Conservation (phyloP, 2,797 vertebrate genomes). For the Anableps anableps region DNA sequence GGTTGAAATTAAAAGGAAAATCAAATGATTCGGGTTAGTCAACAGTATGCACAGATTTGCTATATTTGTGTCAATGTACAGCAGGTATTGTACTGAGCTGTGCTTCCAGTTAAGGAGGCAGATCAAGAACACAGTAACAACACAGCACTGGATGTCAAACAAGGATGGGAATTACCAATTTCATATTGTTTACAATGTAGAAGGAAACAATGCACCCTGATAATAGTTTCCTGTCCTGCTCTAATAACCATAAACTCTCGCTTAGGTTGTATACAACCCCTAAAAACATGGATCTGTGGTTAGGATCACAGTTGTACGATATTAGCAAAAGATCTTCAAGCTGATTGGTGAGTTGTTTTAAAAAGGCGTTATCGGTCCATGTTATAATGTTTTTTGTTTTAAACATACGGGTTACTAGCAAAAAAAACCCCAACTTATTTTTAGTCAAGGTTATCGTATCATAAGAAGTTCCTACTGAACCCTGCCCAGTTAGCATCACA, state of each 20-base stretch:
- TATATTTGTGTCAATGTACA: not conserved
- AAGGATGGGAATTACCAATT: not conserved
- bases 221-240: not conserved
- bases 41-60: constrained; percentile 5
- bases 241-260: not conserved
- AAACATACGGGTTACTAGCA: not conserved
- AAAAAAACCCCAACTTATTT: not conserved
- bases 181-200: not conserved
- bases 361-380: not conserved
- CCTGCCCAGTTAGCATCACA: not conserved
- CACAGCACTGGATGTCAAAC: not conserved
- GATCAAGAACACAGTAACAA: not conserved
- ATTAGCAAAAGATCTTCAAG: not conserved
- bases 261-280: not conserved
- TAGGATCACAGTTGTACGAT: not conserved
- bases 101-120: not conserved
- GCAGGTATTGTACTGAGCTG: not conserved
- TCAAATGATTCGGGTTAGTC: not conserved
- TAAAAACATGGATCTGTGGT: not conserved
- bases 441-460: too few relatives aligned
- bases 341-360: not conserved
- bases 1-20: not conserved
- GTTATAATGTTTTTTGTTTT: not conserved
- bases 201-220: not conserved
- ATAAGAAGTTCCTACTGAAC: too few relatives aligned